Evolutionary conservation across 2,797 vertebrate genomes (phyloP).

Genomic region (Hydrocynus forskahlii): DNA sequence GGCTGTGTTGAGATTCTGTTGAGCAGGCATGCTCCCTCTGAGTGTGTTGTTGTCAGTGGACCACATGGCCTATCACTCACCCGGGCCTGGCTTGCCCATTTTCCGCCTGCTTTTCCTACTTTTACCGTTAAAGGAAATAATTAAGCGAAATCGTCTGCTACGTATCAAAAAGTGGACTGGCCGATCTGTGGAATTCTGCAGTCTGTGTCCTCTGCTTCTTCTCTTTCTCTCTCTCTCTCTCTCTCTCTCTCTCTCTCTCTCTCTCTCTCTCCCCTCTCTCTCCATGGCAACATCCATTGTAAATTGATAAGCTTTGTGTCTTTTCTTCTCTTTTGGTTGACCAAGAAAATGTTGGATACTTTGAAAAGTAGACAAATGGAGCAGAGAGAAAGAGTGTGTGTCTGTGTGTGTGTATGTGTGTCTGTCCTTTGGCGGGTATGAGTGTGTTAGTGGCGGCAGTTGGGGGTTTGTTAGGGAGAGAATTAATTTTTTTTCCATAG

Average conservation of each 20-base stretch:
- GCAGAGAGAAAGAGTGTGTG: constrained; percentile 22
- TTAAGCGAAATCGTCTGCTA: constrained; percentile 57
- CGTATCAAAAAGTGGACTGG: constrained; percentile 52
- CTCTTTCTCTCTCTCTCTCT: constrained; percentile 26
- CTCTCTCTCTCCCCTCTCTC: no score
- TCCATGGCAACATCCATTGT: constrained; percentile 40
- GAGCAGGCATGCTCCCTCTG: constrained; percentile 22
- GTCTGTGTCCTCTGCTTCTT: constrained; percentile 27
- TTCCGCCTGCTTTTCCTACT: constrained; percentile 56
- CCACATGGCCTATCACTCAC: constrained; percentile 53
- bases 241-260: constrained; percentile 1
- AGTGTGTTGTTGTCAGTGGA: constrained; percentile 40
- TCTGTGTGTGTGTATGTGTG: constrained; percentile 17
- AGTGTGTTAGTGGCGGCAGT: constrained; percentile 20
- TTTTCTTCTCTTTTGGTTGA: constrained; percentile 37
- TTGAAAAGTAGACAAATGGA: constrained; percentile 3
- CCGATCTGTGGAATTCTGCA: constrained; percentile 58
- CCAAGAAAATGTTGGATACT: constrained; percentile 26
- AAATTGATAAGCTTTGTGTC: constrained; percentile 27
- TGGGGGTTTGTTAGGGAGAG: background rate
- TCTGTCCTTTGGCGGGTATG: background rate
- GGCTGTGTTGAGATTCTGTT: constrained; percentile 28
- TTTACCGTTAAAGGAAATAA: constrained; percentile 62
- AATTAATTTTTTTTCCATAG: constrained; percentile 59
- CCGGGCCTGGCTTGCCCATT: constrained; percentile 49